Conservation (phyloP, 37 sponge, comb jelly and placozoan genomes). For the Agelas oroides region DNA sequence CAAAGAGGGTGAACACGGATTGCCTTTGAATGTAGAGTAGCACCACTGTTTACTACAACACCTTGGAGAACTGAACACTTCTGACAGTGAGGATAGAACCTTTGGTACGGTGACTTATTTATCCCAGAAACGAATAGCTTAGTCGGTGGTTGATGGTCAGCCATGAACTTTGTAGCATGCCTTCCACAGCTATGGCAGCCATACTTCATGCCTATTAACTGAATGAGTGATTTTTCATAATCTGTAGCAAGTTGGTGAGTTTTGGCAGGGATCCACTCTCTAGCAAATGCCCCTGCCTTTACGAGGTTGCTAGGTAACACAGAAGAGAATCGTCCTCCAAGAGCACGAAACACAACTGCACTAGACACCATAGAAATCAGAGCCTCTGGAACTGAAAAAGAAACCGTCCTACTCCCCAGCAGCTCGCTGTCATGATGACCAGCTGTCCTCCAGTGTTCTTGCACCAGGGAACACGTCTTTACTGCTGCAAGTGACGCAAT, state of each 20-base stretch:
- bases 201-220: slow-evolving; percentile 42
- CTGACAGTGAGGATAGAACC: slow-evolving; percentile 80
- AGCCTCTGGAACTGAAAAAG: slow-evolving; percentile 26
- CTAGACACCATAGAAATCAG: slow-evolving; percentile 38
- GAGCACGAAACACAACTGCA: slow-evolving; percentile 52
- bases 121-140: slow-evolving; percentile 14
- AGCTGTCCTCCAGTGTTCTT: background rate
- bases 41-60: slow-evolving; percentile 18
- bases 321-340: slow-evolving; percentile 74
- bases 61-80: slow-evolving; percentile 75
- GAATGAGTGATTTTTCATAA: slow-evolving; percentile 42
- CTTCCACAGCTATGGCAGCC: slow-evolving; percentile 85
- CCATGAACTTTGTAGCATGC: slow-evolving; percentile 31
- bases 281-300: slow-evolving; percentile 77
- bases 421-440: background rate
- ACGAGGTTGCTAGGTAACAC: slow-evolving; percentile 78
- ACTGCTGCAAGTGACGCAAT: slow-evolving; percentile 51
- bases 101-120: slow-evolving; percentile 6
- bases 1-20: slow-evolving; percentile 50
- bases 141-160: slow-evolving; percentile 84
- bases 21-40: background rate
- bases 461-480: background rate
- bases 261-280: slow-evolving; percentile 63
- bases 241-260: slow-evolving; percentile 28
- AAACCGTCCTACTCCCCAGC: background rate